Evolutionary conservation across 2,113 vertebrate genomes (phyloP), one percentile per base, ranked within the genome.

Genomic region (Polypterus bichir): DNA sequence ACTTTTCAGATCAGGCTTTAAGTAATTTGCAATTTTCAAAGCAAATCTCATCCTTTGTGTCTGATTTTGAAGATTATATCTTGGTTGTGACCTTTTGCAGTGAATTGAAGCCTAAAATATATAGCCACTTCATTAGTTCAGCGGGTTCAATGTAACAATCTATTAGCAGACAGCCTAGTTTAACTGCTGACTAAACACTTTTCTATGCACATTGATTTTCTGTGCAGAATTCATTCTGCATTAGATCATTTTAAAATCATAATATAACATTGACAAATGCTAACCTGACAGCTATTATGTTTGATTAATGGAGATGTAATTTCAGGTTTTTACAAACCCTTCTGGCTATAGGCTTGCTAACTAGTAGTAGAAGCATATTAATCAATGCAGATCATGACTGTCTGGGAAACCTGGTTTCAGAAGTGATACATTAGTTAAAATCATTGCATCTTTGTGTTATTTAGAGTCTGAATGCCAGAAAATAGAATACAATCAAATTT

Each of bases 271-370:
- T 73, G 75, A 80, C 79, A 71, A 80, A 81, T 81, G 75, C 73
- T 79, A 77, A 79, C 75, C 71, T 72, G 75, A 80, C 79, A 75
- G 76, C 68, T 72, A 61, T 62, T 60, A 2, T 4, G 58, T 71
- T 71, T 81, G 79, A 81, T 80, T 79, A 76, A 81, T 81, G 77
- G 69, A 77, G 70, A 77, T 68, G 68, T 63, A 3, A 46, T 5
- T 46, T 70, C 63, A 69, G 67, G 73, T 73, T 72, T 70, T 71
- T 69, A 69, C 72, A 69, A 66, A 27, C 7, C 62, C 70, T 73
- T 68, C 10, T 68, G 64, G 69, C 69, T 62, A 44, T 46, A 64
- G 70, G 70, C 4, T 67, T 71, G 68, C 75, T 73, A 76, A 73
- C 73, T 70, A 71, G 67, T 66, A 54, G 60, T 53, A n/a, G 63